Percentiles rank a stretch among this genome's conserved stretches.
These are phyloP conservation scores for Ptychochromis oligacanthus DNA, from an alignment of 2,113 vertebrate genomes.

Conservation along the genomic window DNA sequence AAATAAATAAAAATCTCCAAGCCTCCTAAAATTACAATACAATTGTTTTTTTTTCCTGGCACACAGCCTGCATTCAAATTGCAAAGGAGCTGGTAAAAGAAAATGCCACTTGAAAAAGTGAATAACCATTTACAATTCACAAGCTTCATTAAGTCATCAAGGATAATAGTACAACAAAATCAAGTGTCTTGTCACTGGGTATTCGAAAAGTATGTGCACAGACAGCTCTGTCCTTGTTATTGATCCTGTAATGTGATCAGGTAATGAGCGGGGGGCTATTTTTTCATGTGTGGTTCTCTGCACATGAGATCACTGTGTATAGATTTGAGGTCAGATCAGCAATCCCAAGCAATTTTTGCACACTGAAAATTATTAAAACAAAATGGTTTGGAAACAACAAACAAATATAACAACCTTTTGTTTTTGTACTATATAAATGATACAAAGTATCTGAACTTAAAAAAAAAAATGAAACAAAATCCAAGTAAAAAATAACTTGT, in stretches of 20 bases:
- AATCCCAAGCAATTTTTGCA: background rate
- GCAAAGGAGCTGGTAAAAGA: background rate
- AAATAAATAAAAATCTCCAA: no score
- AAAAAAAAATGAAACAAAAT: background rate
- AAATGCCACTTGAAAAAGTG: no score
- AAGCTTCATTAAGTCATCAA: background rate
- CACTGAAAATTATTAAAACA: background rate
- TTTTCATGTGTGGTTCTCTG: background rate
- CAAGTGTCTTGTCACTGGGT: background rate
- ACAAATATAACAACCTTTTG: no score
- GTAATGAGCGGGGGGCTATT: background rate
- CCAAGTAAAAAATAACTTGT: background rate
- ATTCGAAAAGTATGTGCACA: background rate
- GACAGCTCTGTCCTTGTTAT: background rate
- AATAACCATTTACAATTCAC: background rate
- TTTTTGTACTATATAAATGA: no score
- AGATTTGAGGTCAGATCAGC: background rate
- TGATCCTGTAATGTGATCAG: background rate
- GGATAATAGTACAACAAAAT: background rate
- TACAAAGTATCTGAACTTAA: background rate
- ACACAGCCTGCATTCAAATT: background rate
- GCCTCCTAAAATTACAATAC: no score
- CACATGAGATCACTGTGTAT: background rate
- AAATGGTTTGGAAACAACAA: background rate
- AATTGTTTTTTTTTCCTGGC: no score